Base-by-base conservation (phyloP, 2,797 vertebrate species). In the Melanotaenia nigrans region DNA sequence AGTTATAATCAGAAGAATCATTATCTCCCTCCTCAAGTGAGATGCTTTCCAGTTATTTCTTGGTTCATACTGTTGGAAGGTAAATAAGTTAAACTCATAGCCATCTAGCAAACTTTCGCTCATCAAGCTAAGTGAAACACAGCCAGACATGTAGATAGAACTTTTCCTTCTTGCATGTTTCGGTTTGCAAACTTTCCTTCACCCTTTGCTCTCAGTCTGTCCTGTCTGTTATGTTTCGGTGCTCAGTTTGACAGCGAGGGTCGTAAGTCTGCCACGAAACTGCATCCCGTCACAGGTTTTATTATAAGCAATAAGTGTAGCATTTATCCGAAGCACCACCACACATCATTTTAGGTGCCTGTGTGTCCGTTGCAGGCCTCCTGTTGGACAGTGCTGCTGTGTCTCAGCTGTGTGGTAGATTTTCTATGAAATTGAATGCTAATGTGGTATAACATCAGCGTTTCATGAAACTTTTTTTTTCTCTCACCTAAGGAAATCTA, bases 301-400 rank as follows among this genome's bases (percentile, higher is more conserved):
- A 94, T 92, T 93, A 93, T 92, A 93, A 95, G 94, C 96, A 95
- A 96, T 97, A 96, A 95, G 96, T 97, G 97, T 96, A 96, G 96
- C 94, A 93, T 93, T 92, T 91, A 81, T 82, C 86, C 55, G 84
- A 83, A 92, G 90, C 88, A 93, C 93, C 10, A 38, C 36, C 36
- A 13, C 2, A 2, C 36, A 38, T 38, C 12, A 13, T 38, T 38
- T 38, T 11, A 38, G 36, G 11, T 13, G 36, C 36, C 36, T 13
- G 25, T 73, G 55, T 80, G 63, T 11, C 49, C 69, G 53, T 68
- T 57, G 57, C 49, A 54, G 38, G 30, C 55, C 32, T 47, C 66
- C 30, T 14, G 11, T 60, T 57, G 59, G 72, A 25, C 6, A 47
- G 4, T 13, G 53, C 75, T 64, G 62, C 54, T 45, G 53, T 60